Base-by-base conservation (phyloP, 2,888 invertebrate genomes). In the Stenurella melanura region DNA sequence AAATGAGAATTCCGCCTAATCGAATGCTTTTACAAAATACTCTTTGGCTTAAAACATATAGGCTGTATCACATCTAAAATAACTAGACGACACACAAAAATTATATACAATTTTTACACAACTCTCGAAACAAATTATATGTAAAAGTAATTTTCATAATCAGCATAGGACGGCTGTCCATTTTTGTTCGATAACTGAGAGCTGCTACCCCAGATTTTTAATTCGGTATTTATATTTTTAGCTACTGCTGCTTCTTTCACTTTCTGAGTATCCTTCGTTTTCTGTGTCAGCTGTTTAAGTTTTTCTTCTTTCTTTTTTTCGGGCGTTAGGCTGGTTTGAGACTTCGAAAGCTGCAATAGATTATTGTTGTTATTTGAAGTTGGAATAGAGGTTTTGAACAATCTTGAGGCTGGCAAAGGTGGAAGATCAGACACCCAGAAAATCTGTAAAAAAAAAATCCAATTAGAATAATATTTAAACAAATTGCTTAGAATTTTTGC, bases 131-230 rank as follows among this genome's bases (percentile, higher is more conserved):
- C 67, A 64, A 50, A 72, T 77, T 78, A 93, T 85, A 93, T 93
- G 86, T 93, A 93, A 85, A 93, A 92, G 87, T 93, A 93, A 88
- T 93, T 93, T 85, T 93, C 93, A 84, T 93, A 93, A 82, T 93
- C 92, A 60, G 92, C 91, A 82, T 92, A 93, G 7, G 91, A 89
- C 73, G 91, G 89, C 70, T 83, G 88, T 64, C 84, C 87, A 71
- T 83, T 83, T 66, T 83, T 85, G 21, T 80, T 76, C 18, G 85
- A 70, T 17, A 87, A 81, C 38, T 82, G 84, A 56, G 83, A 81
- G 73, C 81, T 85, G 74, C 84, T 86, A 18, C 83, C 84, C 71
- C 85, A 87, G 66, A 86, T 83, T 80, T 81, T 88, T 82, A 85
- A 84, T 84, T 83, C 87, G 73, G 82, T 86, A 84, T 76, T 87